Base-by-base conservation (phyloP, 1,140 invertebrate genomes). In the Drosophila miranda region DNA sequence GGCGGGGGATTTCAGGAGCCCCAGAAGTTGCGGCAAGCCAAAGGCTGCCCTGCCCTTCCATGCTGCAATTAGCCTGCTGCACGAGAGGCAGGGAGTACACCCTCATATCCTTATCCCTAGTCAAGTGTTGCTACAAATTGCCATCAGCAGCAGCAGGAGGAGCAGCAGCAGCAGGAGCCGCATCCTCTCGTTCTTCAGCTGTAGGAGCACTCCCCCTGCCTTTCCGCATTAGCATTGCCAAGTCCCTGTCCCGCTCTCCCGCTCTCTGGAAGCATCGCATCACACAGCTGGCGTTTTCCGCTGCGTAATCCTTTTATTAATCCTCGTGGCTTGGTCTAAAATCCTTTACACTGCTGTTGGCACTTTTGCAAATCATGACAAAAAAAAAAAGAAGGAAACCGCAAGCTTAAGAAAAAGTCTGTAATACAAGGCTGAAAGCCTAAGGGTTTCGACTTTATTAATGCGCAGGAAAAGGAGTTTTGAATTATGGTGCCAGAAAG, bases 291-390 rank as follows among this genome's bases (percentile, higher is more conserved):
- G 81, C 81, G 81, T 86, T 84, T 84, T 84, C 81, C 81, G 81
- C 81, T 84, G 73, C 81, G 81, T 86, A 86, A 86, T 86, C 81
- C 81, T 87, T 86, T 86, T 86, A 86, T 86, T 87, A 86, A 86
- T 86, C 81, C 82, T 73, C 69, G 71, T 87, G 77, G 81, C 77
- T 87, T 86, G 82, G 66, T 67, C 69, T 70, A 81, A 86, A 84
- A 87, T 86, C 82, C 82, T 67, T 87, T 86, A 86, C 81, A 86
- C 81, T 87, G 81, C 68, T 81, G 77, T 87, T 81, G 77, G 74
- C 81, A 86, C 82, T 86, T 86, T 86, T 74, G 69, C 81, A 81
- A 86, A 87, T 87, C 77, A 81, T 64, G 77, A 79, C 60, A 60
- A 77, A 8, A 38, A 38, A 38, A 34, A 34, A 38, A 38, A 11